These are phyloP conservation scores for Congeria kusceri DNA, from an alignment of 2,888 invertebrate genomes.

Conservation along the genomic window DNA sequence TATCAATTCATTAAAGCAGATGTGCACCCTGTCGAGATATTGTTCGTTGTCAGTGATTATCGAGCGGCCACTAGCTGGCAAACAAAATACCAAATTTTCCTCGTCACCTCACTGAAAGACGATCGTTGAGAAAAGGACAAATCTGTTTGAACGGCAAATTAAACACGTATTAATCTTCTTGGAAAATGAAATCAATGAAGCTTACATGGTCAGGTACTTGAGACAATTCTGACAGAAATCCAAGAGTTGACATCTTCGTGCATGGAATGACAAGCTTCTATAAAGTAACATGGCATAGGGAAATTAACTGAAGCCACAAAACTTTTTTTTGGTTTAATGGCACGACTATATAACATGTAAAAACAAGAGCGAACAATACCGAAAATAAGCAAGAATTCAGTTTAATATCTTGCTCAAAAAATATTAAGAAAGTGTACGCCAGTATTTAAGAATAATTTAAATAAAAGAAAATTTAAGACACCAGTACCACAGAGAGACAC, in stretches of 20 bases:
- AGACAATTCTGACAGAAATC: conserved; percentile 7
- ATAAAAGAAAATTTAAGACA: too few relatives aligned
- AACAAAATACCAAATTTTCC: conserved; percentile 61
- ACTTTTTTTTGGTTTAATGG: too few relatives aligned
- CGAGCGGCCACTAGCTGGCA: conserved; percentile 37
- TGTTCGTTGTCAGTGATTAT: conserved; percentile 42
- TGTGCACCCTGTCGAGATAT: conserved; percentile 39
- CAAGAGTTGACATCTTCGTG: background rate
- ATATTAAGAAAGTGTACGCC: too few relatives aligned
- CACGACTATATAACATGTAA: too few relatives aligned
- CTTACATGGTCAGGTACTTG: conserved; percentile 15
- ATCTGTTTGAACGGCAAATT: conserved; percentile 56
- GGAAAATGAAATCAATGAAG: conserved; percentile 37
- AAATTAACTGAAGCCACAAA: too few relatives aligned
- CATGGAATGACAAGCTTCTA: too few relatives aligned
- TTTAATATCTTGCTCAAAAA: too few relatives aligned
- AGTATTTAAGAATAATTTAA: too few relatives aligned
- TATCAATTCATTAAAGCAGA: conserved; percentile 55
- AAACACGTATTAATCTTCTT: conserved; percentile 46
- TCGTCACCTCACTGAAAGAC: conserved; percentile 45
- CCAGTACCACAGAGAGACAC: too few relatives aligned
- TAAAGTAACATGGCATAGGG: too few relatives aligned
- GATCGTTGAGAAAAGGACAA: conserved; percentile 50
- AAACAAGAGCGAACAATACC: too few relatives aligned
- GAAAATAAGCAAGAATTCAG: too few relatives aligned